Evolutionary conservation across 2,113 vertebrate species (phyloP), one percentile per base, ranked within the genome.

Genomic region (Sapayoa aenigma): DNA sequence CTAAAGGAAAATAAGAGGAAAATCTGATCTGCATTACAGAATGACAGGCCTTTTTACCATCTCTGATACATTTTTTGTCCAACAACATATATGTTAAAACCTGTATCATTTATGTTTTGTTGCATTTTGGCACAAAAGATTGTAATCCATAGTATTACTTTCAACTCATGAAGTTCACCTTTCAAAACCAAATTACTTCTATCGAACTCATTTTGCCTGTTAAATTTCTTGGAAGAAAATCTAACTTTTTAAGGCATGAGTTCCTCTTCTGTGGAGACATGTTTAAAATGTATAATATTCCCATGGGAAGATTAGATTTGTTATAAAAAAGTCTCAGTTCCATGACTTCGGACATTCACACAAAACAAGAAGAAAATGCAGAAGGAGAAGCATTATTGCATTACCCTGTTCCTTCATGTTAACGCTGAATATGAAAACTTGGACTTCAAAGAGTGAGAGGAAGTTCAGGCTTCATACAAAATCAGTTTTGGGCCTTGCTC

Each of bases 391-490:
- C 14, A 33, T 25, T 31, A 24, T 27, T 56, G 37, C 7, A 3
- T 87, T 76, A 59, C 6, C 65, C 8, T 18, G 4, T 39, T 39
- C 30, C 22, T 88, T 58, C 41, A 41, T 31, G 30, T 68, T 65
- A 50, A 66, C 6, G 9, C 37, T 49, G 13, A 37, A 11, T 31
- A 73, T 49, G 46, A 78, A 92, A 91, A 84, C 19, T n/a, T 84
- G 31, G 33, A 30, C 46, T 97, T 75, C 22, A 39, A 72, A 87
- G 75, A 72, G 68, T 90, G 77, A 94, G 33, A 83, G 76, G 89
- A 87, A 96, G 93, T 95, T 96, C 95, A 97, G 58, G 19, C 74
- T 95, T 95, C 86, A 91, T 74, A 75, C 88, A 88, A 90, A 89
- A 95, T 92, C 65, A 77, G 31, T 80, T 84, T 62, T 77, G 67